These are phyloP conservation scores for Drosophila albomicans DNA, from an alignment of 1,140 invertebrate genomes.

Conservation along the genomic window DNA sequence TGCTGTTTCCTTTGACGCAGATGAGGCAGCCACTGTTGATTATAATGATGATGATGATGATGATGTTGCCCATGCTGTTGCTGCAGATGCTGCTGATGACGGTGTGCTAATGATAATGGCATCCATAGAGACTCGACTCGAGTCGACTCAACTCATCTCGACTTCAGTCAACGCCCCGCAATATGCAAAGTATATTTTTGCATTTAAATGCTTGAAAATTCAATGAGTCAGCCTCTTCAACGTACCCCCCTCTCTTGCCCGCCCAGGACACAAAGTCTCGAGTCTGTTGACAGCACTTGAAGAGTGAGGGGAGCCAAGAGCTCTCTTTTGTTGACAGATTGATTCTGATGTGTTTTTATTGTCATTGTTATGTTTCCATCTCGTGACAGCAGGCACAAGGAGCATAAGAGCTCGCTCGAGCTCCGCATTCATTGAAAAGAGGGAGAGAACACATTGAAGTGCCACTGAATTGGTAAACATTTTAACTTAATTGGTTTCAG, in stretches of 20 bases:
- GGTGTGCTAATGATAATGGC: constrained; percentile 69
- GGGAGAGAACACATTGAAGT: constrained; percentile 28
- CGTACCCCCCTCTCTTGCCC: not conserved
- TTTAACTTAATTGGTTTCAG: constrained; percentile 76
- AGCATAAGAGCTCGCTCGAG: constrained; percentile 4
- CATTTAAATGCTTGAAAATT: constrained; percentile 72
- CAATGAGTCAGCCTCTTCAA: constrained; percentile 33
- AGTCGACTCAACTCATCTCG: too few species aligned
- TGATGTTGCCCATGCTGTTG: constrained; percentile 4
- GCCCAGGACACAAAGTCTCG: not conserved
- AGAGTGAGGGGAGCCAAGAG: constrained; percentile 5
- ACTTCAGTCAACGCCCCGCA: not conserved
- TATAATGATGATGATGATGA: not conserved
- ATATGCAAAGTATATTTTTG: constrained; percentile 51
- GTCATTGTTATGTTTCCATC: constrained; percentile 71
- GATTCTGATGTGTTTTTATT: constrained; percentile 83
- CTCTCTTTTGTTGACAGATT: constrained; percentile 77
- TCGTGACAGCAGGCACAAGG: constrained; percentile 2
- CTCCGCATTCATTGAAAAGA: not conserved
- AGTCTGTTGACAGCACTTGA: constrained; percentile 60
- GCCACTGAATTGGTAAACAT: constrained; percentile 61
- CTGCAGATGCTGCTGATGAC: constrained; percentile 28
- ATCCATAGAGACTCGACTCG: constrained; percentile 17
- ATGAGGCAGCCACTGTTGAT: constrained; percentile 9
- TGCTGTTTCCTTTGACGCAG: constrained; percentile 54